Evolutionary conservation across 2,113 vertebrate species (phyloP), one percentile per base, ranked within the genome.

Genomic region (Halichoerus grypus): DNA sequence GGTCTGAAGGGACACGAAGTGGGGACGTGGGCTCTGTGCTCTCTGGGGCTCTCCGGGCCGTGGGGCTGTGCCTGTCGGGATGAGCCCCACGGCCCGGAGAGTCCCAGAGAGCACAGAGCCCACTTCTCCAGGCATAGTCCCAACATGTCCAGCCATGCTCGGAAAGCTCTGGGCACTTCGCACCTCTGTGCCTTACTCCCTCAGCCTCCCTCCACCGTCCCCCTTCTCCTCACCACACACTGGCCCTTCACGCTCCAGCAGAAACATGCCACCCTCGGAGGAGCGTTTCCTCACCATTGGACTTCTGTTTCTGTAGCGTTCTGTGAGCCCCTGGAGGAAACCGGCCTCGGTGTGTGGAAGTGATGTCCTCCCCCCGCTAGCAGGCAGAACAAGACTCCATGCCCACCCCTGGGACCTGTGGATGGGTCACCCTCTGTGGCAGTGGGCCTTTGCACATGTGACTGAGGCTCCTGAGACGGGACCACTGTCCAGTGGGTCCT

Each of bases 71-170:
- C 36, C 36, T 36, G 36, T 36, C 36, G 36, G 36, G 36, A 36
- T 36, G 36, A 36, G 36, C 36, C 36, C 36, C 36, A 36, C 36
- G 36, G 36, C 36, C 36, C 36, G 36, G 36, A 36, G 36, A 36
- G 36, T 36, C 36, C 36, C 36, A 36, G 36, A 36, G 36, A 36
- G 36, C 36, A 36, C 36, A 36, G 36, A 36, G 36, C 36, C 36
- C 7, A 10, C 8, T 33, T 55, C 46, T 36, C 61, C 31, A 67
- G 53, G 21, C 18, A 3, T 39, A 3, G 28, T 26, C 36, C 55
- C 39, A 0, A 10, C n/a, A 5, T 0, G 0, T 1, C 14, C n/a
- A 8, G 31, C 51, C 7, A 4, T 0, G n/a, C 18, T 39, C 14
- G 12, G 63, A n/a, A 26, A 15, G 7, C n/a, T 72, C 3, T 1